These are phyloP conservation scores for Catostylus mosaicus DNA, from an alignment of 30 jellyfish, hydroid and myxozoan species.

Conservation along the genomic window DNA sequence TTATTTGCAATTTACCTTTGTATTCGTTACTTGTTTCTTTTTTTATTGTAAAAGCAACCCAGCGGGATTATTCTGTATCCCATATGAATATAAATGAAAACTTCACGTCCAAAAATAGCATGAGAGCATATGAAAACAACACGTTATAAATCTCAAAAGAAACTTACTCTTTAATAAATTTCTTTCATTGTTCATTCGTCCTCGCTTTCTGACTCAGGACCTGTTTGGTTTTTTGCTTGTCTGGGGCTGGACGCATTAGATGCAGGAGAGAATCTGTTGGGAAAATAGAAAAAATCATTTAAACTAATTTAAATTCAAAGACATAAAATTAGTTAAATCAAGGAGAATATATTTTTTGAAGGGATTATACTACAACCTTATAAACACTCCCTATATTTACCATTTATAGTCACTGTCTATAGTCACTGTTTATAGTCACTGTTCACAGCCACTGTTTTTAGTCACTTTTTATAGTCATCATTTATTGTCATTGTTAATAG, in stretches of 20 bases:
- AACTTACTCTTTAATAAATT: not conserved
- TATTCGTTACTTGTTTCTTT: no score
- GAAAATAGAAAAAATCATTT: not conserved
- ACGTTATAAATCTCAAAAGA: not conserved
- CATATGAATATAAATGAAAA: no score
- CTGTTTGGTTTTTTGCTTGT: constrained; percentile 64
- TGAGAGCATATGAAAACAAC: not conserved
- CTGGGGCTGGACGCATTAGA: constrained; percentile 77
- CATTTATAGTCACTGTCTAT: no score
- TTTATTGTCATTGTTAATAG: no score
- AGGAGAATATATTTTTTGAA: not conserved
- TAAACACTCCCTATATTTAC: not conserved
- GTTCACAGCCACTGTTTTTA: no score
- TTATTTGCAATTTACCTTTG: no score
- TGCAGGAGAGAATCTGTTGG: constrained; percentile 68
- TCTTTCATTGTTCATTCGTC: constrained; percentile 33
- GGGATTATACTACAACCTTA: not conserved
- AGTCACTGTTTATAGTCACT: no score
- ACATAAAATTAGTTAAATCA: no score
- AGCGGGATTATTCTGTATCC: no score
- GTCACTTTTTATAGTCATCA: no score
- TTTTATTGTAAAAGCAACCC: no score
- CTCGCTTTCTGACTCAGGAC: constrained; percentile 70
- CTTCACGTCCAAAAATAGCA: no score
- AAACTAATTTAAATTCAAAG: not conserved